Conservation (phyloP, 2,888 invertebrate genomes). For the Acronicta psi region DNA sequence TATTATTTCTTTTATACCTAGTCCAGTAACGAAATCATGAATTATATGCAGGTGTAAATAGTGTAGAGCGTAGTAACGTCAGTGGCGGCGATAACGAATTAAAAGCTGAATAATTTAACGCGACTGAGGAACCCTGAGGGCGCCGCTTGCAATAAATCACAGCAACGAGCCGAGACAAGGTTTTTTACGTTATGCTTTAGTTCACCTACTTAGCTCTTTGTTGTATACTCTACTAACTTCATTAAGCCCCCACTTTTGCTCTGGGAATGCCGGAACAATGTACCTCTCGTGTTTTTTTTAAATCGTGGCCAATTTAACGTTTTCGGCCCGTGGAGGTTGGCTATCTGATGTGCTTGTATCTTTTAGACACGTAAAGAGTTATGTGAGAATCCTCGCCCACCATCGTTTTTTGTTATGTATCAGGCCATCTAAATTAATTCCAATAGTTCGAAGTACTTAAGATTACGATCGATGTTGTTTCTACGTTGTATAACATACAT, state of each 20-base stretch:
- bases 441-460: conserved; percentile 45
- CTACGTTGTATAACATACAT: conserved; percentile 40
- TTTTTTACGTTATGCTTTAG: conserved; percentile 83
- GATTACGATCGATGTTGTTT: conserved; percentile 45
- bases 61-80: conserved; percentile 80
- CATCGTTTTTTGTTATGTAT: conserved; percentile 61
- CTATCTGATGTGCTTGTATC: conserved; percentile 75
- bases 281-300: conserved; percentile 71
- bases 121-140: conserved; percentile 72
- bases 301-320: conserved; percentile 77
- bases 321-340: conserved; percentile 68
- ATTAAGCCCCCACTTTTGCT: conserved; percentile 71
- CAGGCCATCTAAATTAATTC: conserved; percentile 52
- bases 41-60: conserved; percentile 85
- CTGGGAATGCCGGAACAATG: conserved; percentile 81
- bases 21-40: conserved; percentile 68
- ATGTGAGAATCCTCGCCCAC: conserved; percentile 76
- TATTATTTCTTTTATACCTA: conserved; percentile 45
- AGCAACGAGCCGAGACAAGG: conserved; percentile 78
- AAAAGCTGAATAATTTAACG: conserved; percentile 88
- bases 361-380: conserved; percentile 72
- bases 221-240: conserved; percentile 78
- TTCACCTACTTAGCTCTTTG: conserved; percentile 80
- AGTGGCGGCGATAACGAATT: conserved; percentile 86
- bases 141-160: conserved; percentile 83